phyloP scores from a whole-genome alignment of 2,888 invertebrate species.

The Drosophila planitibia region DNA sequence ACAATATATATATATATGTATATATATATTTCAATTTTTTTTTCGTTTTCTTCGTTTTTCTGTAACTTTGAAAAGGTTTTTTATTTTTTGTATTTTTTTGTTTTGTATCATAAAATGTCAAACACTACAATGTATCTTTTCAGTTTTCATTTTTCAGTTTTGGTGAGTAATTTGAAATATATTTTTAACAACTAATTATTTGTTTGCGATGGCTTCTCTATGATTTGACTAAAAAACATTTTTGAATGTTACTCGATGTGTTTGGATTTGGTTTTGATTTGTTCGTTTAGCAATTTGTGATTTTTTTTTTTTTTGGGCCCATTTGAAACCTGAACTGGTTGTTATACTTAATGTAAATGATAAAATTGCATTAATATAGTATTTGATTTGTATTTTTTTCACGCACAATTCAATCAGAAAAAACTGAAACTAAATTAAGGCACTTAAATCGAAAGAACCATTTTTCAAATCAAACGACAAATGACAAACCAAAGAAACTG shows the following conservation, averaged over 20 bases:
- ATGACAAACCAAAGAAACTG: conserved; percentile 31
- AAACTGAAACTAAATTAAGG: conserved; percentile 73
- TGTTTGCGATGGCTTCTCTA: conserved; percentile 16
- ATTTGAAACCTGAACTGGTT: conserved; percentile 79
- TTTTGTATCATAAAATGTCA: conserved; percentile 58
- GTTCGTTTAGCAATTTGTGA: conserved; percentile 35
- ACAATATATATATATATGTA: conserved; percentile 40
- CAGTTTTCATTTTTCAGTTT: conserved; percentile 16
- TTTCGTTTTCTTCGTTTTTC: conserved; percentile 18
- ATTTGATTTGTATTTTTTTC: conserved; percentile 13
- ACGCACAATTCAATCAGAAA: conserved; percentile 40
- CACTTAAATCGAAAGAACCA: conserved; percentile 68
- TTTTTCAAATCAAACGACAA: conserved; percentile 24
- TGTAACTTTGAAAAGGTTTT: conserved; percentile 45
- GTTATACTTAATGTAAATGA: conserved; percentile 54
- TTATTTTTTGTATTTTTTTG: conserved; percentile 15
- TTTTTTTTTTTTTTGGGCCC: conserved; percentile 66
- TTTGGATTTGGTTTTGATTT: conserved; percentile 54
- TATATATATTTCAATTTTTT: conserved; percentile 22
- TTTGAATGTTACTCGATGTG: conserved; percentile 77
- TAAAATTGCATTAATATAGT: conserved; percentile 25
- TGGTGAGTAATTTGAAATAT: conserved; percentile 47
- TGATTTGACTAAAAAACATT: conserved; percentile 70
- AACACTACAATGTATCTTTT: conserved; percentile 43
- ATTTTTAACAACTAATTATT: conserved; percentile 54